Base-by-base conservation (phyloP, 1,140 invertebrate species). In the Eueides isabella region DNA sequence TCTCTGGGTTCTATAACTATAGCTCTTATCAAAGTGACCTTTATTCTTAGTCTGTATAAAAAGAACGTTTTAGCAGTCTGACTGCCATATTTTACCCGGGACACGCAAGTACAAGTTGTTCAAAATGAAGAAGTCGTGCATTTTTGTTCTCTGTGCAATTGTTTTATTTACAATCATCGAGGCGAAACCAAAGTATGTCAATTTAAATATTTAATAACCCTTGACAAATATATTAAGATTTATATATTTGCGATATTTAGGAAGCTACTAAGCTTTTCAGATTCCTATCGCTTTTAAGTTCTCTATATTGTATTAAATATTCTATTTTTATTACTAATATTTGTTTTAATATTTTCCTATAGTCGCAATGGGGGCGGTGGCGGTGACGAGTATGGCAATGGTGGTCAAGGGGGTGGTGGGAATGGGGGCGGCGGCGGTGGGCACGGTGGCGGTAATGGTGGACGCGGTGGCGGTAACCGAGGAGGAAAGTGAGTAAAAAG, bases 11-110 rank as follows among this genome's bases (percentile, higher is more conserved):
- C 7, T 55, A 23, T 55, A 55, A n/a, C 19, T 26, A 11, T 12
- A 55, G 48, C 23, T 55, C 19, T 55, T 55, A 55, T 55, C 48
- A 55, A 55, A 55, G 23, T 55, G 48, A 55, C 48, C 48, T 55
- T 55, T 55, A 55, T 55, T 23, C 48, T 55, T 55, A 7, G 7
- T 2, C n/a, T 26, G 23, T 55, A 55, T 55, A 55, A 55, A 55
- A 55, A 55, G 48, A n/a, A 55, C 48, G 48, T 55, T 23, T 55
- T 12, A 23, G 48, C n/a, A 19, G 5, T 55, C 7, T 26, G 48
- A 55, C 2, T 12, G 48, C 48, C 48, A 55, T 26, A 55, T 55
- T 4, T 1, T 12, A 11, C 19, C 26, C 7, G 23, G n/a, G 23
- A 26, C 23, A 26, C 48, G n/a, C 48, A 55, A 23, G 19, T 4